Percentiles rank a stretch among this genome's conserved stretches.
These are phyloP conservation scores for Cistogaster globosa DNA, from an alignment of 2,888 invertebrate genomes.

Conservation along the genomic window DNA sequence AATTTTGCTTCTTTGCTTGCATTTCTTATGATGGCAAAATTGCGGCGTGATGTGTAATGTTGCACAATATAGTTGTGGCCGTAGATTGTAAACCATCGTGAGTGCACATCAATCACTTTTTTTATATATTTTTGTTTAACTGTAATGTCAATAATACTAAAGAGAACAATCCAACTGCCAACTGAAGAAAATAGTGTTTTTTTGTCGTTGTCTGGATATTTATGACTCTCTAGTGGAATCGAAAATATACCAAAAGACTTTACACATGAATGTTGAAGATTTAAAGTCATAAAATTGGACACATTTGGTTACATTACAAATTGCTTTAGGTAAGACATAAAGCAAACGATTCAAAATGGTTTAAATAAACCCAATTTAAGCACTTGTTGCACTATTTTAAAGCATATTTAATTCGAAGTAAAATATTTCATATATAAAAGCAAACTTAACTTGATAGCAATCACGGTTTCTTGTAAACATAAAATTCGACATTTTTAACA, in stretches of 20 bases:
- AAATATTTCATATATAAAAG: too few relatives aligned
- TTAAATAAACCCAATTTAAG: too few relatives aligned
- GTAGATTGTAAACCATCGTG: conserved; percentile 58
- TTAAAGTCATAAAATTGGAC: conserved; percentile 23
- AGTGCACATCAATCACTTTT: conserved; percentile 66
- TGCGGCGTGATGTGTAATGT: conserved; percentile 17
- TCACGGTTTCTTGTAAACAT: too few relatives aligned
- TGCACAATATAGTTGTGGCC: conserved; percentile 51
- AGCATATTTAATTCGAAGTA: too few relatives aligned
- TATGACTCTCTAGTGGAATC: conserved; percentile 16
- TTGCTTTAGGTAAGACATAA: background rate
- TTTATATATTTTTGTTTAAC: conserved; percentile 54
- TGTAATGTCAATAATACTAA: conserved; percentile 58
- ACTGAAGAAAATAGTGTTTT: conserved; percentile 32
- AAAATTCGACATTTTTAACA: too few relatives aligned
- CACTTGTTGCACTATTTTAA: too few relatives aligned
- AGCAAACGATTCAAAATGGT: too few relatives aligned
- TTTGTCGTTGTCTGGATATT: conserved; percentile 35
- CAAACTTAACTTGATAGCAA: too few relatives aligned
- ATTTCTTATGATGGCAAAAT: conserved; percentile 38
- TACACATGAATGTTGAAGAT: conserved; percentile 18
- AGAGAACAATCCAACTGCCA: conserved; percentile 32
- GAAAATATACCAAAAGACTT: background rate
- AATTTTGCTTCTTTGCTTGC: conserved; percentile 12
- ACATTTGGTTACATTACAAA: conserved; percentile 31